These are phyloP conservation scores for Calliopsis andreniformis DNA, from an alignment of 1,140 invertebrate species.

Conservation along the genomic window DNA sequence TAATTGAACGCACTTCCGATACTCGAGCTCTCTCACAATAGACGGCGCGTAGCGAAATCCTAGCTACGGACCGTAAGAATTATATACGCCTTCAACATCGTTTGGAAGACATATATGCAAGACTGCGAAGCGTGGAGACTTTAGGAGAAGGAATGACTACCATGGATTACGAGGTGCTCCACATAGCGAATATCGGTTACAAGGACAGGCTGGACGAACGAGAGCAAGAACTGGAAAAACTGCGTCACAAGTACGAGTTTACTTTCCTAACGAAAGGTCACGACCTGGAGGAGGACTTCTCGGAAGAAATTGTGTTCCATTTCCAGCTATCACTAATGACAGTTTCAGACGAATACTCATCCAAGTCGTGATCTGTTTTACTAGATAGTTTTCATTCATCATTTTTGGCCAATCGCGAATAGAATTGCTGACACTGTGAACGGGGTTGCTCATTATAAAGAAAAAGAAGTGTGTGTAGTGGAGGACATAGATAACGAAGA, in stretches of 20 bases:
- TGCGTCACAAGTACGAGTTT: conserved; percentile 53
- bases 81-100: conserved; percentile 48
- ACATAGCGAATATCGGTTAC: conserved; percentile 35
- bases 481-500: conserved; percentile 49
- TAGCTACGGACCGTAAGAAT: conserved; percentile 40
- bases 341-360: no score
- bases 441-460: conserved; percentile 56
- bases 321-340: no score
- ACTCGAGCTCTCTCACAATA: conserved; percentile 13
- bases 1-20: not conserved
- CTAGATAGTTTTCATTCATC: no score
- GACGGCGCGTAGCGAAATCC: conserved; percentile 46
- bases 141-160: conserved; percentile 64
- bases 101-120: conserved; percentile 43
- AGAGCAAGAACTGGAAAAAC: conserved; percentile 63
- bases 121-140: conserved; percentile 47
- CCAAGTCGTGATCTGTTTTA: no score
- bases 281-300: no score
- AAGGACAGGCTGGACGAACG: conserved; percentile 64
- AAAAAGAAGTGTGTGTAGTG: conserved; percentile 55
- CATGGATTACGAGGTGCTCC: conserved; percentile 61
- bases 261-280: not conserved
- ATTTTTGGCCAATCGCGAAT: conserved; percentile 16
- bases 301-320: no score
- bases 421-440: conserved; percentile 58